These are phyloP conservation scores for Sminthopsis crassicaudata DNA, from an alignment of 2,113 vertebrate species.

Conservation along the genomic window DNA sequence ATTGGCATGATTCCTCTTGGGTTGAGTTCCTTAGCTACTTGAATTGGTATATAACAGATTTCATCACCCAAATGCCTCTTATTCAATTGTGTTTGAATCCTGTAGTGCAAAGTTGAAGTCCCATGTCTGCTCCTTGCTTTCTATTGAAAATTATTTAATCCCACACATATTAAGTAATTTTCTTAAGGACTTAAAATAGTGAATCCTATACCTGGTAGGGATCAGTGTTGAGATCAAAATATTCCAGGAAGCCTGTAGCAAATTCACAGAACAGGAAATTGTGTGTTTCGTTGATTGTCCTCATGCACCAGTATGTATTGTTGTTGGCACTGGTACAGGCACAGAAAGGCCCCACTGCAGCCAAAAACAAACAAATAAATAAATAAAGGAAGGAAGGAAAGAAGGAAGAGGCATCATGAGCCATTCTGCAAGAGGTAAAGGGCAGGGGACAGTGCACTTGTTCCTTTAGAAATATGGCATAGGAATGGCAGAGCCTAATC, in stretches of 20 bases:
- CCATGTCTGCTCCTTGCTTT: background rate
- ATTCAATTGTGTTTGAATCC: background rate
- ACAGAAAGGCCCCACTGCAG: constrained; percentile 96
- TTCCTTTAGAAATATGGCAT: background rate
- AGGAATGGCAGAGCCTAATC: background rate
- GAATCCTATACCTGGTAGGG: constrained; percentile 92
- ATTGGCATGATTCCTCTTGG: background rate
- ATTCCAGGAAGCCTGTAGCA: constrained; percentile 97
- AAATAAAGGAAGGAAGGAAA: too few species aligned
- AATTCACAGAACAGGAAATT: constrained; percentile 99
- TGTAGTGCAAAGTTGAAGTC: background rate
- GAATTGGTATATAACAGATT: background rate
- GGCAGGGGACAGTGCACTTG: background rate
- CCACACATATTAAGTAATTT: too few species aligned
- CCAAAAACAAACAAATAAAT: constrained; percentile 1
- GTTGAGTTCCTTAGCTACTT: background rate
- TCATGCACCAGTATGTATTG: constrained; percentile 97
- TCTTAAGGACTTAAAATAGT: background rate
- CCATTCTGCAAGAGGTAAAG: background rate
- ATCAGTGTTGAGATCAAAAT: constrained; percentile 97
- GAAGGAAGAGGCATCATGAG: background rate
- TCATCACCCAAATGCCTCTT: background rate
- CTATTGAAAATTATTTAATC: background rate
- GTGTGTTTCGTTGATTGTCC: constrained; percentile 98
- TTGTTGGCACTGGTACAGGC: constrained; percentile 99